A percentile compares a stretch with the other conserved stretches of the same genome.
phyloP scores from a whole-genome alignment of 1,140 invertebrate species.

The Phymastichus coffea region DNA sequence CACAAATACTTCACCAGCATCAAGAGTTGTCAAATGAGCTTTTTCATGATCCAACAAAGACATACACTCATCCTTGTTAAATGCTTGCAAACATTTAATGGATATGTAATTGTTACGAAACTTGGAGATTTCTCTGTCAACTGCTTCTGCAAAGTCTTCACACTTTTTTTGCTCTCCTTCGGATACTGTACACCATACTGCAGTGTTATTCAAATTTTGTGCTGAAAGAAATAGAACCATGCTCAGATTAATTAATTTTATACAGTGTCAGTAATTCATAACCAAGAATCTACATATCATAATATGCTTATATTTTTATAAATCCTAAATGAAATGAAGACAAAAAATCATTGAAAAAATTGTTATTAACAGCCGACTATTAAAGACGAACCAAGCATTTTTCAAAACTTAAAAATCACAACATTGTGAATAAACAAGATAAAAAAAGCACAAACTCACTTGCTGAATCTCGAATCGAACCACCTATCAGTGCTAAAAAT shows the following conservation, averaged over 20 bases:
- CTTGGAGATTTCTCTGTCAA: constrained; percentile 63
- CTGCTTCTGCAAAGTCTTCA: constrained; percentile 65
- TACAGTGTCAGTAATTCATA: too few relatives aligned
- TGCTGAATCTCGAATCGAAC: too few relatives aligned
- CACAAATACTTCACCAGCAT: constrained; percentile 91
- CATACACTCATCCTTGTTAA: constrained; percentile 83
- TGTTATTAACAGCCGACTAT: too few relatives aligned
- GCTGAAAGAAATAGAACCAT: constrained; percentile 31
- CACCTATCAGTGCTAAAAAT: too few relatives aligned
- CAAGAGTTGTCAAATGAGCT: constrained; percentile 83
- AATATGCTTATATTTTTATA: neutral
- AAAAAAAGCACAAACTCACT: too few relatives aligned
- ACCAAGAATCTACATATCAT: neutral
- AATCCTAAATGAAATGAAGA: neutral
- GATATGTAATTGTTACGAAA: constrained; percentile 66
- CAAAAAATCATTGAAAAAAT: too few relatives aligned
- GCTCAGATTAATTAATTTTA: neutral
- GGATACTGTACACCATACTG: constrained; percentile 76
- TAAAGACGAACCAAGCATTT: too few relatives aligned
- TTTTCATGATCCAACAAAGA: constrained; percentile 70
- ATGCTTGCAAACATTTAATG: constrained; percentile 67
- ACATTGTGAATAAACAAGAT: too few relatives aligned
- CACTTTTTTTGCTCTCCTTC: constrained; percentile 76
- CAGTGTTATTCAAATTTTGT: constrained; percentile 42
- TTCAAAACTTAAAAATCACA: too few relatives aligned